Percentiles rank a stretch among this genome's conserved stretches.
Evolutionary conservation across 92 coral and sea anemone genomes (phyloP).

Genomic region (Hydrozoanthus gracilis): DNA sequence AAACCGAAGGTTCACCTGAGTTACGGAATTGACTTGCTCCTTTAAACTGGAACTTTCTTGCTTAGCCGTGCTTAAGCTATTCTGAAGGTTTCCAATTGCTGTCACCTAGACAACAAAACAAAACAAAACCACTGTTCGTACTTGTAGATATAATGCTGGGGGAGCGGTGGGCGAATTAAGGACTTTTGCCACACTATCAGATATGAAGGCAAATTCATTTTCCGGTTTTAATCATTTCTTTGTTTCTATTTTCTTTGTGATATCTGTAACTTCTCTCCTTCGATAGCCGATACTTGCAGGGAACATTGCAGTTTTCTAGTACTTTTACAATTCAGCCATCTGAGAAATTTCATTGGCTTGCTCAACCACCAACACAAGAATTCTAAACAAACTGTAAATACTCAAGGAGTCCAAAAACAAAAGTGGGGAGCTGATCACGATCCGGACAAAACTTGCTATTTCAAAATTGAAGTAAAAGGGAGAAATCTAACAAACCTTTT

Average conservation of each 20-base stretch:
- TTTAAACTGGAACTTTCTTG: constrained; percentile 27
- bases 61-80: constrained; percentile 14
- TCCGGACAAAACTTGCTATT: neutral
- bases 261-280: no score
- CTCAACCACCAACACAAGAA: no score
- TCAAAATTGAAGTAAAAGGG: neutral
- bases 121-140: neutral
- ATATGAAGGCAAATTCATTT: no score
- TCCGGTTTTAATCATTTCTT: no score
- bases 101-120: constrained; percentile 1
- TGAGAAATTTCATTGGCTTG: no score
- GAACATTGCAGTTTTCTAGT: no score
- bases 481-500: constrained; percentile 59
- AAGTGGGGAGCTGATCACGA: neutral
- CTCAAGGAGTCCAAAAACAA: neutral
- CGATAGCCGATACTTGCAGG: no score
- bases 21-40: constrained; percentile 13
- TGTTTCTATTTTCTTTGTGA: no score
- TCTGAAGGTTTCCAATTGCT: constrained; percentile 39
- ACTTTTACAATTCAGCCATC: no score
- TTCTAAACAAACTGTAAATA: neutral
- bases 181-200: no score
- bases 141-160: no score
- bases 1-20: neutral
- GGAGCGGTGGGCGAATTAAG: no score